Conservation (phyloP, 2,888 invertebrate genomes). For the Hipparchia sbordonii region DNA sequence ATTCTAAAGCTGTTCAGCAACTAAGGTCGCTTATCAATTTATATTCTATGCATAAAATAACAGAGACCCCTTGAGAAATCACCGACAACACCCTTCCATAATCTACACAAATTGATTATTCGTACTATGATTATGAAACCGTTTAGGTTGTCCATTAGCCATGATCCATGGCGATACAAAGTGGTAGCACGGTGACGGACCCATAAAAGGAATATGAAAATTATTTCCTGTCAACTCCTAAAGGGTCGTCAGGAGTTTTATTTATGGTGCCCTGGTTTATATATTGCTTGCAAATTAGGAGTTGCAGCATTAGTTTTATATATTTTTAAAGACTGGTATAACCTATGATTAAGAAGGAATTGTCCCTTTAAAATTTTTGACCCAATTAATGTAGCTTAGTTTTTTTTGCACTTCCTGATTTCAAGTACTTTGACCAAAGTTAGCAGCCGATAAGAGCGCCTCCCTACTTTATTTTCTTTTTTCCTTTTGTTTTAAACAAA, state of each 20-base stretch:
- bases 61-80: constrained; percentile 5
- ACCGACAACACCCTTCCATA: constrained; percentile 13
- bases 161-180: constrained; percentile 10
- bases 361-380: too few species aligned
- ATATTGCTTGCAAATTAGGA: neutral
- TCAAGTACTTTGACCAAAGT: too few species aligned
- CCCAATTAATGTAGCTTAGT: too few species aligned
- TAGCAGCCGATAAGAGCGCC: too few species aligned
- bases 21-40: neutral
- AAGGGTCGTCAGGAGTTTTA: constrained; percentile 19
- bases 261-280: constrained; percentile 18
- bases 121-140: constrained; percentile 32
- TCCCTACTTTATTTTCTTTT: too few species aligned
- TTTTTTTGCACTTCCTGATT: too few species aligned
- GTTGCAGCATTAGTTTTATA: neutral
- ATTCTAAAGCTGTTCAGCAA: neutral
- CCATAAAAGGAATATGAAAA: constrained; percentile 30
- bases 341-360: too few species aligned
- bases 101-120: constrained; percentile 35
- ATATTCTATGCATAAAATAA: constrained; percentile 19
- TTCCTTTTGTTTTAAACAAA: too few species aligned
- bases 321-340: too few species aligned
- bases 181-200: constrained; percentile 17
- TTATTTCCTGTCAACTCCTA: constrained; percentile 22
- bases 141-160: constrained; percentile 23